These are phyloP conservation scores for Tyrophagus putrescentiae DNA, from an alignment of 1,140 invertebrate species.

Conservation along the genomic window DNA sequence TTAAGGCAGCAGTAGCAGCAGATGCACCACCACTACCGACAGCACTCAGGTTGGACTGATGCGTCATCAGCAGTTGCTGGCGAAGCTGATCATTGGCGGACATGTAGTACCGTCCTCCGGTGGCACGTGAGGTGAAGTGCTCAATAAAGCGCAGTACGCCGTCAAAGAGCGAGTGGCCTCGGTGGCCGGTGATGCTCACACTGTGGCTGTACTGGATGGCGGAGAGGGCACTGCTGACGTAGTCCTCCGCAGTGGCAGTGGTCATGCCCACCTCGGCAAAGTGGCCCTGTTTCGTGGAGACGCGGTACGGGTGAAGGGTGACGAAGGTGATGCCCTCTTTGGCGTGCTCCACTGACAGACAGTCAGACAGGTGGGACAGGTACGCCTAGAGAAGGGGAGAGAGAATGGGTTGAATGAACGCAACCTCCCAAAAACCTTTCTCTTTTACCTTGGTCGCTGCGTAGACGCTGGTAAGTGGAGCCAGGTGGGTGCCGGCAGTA, in stretches of 20 bases:
- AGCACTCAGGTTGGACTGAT: too few species aligned
- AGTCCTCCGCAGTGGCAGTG: not conserved
- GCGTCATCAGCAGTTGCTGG: too few species aligned
- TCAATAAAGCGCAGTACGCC: too few species aligned
- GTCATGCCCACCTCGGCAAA: not conserved
- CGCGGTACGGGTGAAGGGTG: not conserved
- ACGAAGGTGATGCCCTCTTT: not conserved
- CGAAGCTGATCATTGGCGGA: too few species aligned
- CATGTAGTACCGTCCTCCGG: too few species aligned
- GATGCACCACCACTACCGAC: too few species aligned
- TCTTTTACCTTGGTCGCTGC: conserved; percentile 32
- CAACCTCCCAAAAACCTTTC: conserved; percentile 54
- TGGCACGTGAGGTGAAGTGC: too few species aligned
- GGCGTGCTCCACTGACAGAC: not conserved
- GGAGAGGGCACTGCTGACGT: conserved; percentile 2
- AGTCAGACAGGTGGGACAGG: conserved; percentile 46
- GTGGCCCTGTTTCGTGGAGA: not conserved
- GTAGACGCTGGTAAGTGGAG: conserved; percentile 15
- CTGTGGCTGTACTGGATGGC: too few species aligned
- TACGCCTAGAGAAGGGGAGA: conserved; percentile 37
- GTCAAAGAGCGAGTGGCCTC: too few species aligned
- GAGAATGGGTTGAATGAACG: conserved; percentile 28
- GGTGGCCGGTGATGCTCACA: too few species aligned
- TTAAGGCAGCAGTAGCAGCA: too few species aligned
- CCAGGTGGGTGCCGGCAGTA: not conserved